Evolutionary conservation across 1,140 invertebrate genomes (phyloP), one percentile per base, ranked within the genome.

Genomic region (Pachypsylla venusta): DNA sequence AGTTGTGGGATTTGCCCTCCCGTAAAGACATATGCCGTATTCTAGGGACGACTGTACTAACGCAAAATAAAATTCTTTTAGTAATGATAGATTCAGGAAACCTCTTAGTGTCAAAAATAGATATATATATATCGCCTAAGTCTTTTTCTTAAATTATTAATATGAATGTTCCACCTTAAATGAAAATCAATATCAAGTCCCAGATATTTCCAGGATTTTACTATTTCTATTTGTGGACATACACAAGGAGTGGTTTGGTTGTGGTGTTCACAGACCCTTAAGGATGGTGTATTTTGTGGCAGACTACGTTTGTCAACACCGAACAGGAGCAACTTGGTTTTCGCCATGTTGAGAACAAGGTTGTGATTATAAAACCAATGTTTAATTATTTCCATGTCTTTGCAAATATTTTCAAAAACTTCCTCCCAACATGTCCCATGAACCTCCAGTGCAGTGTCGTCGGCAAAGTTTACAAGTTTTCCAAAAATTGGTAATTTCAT

Each of bases 1-100:
- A 65, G 63, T 19, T 57, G 40, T 53, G 42, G 19, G n/a, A n/a
- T 35, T 35, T 35, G 30, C 30, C 30, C 30, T 7, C 7, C 30
- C 30, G n/a, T 10, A 35, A 7, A 35, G 7, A 35, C 30, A 35
- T 10, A 35, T 35, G 7, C 30, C 30, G n/a, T 35, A 35, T 35
- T 35, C 30, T 35, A 35, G 7, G 30, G 30, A 7, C 7, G 30
- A 35, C n/a, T 35, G 30, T 35, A 35, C 30, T n/a, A 35, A n/a
- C 7, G 30, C 30, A 35, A 35, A 35, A n/a, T 35, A 35, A 35
- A 35, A 35, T 35, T 35, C 30, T 35, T 35, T 35, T 35, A 35
- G n/a, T n/a, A 35, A n/a, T 35, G 30, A 10, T 35, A 35, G n/a
- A 35, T 35, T 35, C 30, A 35, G 7, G 30, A 35, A 35, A 10